A percentile compares a stretch with the other conserved stretches of the same genome.
These are phyloP conservation scores for Psephotus haematonotus DNA, from an alignment of 2,113 vertebrate species.

Conservation along the genomic window DNA sequence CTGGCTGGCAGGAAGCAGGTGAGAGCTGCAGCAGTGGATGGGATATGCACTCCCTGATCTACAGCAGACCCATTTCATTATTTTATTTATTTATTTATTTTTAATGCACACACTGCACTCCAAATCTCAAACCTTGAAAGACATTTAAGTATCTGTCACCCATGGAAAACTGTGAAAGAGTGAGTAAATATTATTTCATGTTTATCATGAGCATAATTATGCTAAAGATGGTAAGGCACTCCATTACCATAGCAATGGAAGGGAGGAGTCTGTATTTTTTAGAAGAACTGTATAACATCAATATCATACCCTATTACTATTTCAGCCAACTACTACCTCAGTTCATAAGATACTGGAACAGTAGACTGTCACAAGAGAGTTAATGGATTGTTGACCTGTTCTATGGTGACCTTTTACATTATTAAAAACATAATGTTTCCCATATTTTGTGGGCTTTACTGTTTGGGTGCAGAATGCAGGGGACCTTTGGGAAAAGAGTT, in stretches of 20 bases:
- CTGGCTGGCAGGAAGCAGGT: not conserved
- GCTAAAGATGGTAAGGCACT: not conserved
- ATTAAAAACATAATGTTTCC: conserved; percentile 26
- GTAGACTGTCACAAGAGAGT: not conserved
- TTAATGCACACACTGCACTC: not conserved
- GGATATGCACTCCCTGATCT: not conserved
- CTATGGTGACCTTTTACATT: conserved; percentile 4
- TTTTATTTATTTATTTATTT: not conserved
- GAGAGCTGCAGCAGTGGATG: not conserved
- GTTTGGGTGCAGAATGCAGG: not conserved
- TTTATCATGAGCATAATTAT: not conserved
- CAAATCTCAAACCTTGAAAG: not conserved
- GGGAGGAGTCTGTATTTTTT: not conserved
- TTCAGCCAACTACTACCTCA: not conserved
- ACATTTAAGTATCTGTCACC: not conserved
- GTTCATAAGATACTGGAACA: conserved; percentile 1
- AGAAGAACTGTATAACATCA: not conserved
- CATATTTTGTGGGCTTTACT: not conserved
- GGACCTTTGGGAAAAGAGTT: conserved; percentile 2
- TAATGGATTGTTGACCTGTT: conserved; percentile 37
- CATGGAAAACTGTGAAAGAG: not conserved
- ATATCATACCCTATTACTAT: not conserved
- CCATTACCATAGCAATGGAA: not conserved
- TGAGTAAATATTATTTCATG: not conserved
- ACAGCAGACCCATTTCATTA: not conserved